These are phyloP conservation scores for Acanthopleura granulata DNA, from an alignment of 2,888 invertebrate genomes.

Conservation along the genomic window DNA sequence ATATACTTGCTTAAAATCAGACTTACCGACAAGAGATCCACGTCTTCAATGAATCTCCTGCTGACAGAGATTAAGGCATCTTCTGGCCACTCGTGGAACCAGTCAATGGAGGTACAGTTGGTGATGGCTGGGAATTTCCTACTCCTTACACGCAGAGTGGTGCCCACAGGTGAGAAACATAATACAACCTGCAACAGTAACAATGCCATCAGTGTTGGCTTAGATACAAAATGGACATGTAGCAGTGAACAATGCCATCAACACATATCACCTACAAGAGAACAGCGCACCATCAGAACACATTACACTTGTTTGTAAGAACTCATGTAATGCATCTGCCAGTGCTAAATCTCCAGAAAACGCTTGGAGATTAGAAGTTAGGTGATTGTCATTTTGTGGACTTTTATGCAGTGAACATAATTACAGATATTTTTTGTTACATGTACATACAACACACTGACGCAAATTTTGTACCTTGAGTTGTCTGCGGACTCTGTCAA, in stretches of 20 bases:
- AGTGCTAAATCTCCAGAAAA: too few species aligned
- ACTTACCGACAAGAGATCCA: constrained; percentile 82
- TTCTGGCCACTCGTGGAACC: constrained; percentile 99
- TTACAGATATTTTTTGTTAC: too few species aligned
- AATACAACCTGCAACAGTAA: constrained; percentile 81
- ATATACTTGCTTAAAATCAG: constrained; percentile 9
- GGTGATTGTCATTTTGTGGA: too few species aligned
- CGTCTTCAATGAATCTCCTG: constrained; percentile 85
- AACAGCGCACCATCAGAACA: too few species aligned
- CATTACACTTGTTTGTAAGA: too few species aligned
- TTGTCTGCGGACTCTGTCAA: constrained; percentile 87
- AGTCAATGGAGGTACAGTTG: constrained; percentile 95
- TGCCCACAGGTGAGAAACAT: constrained; percentile 97
- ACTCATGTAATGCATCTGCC: too few species aligned
- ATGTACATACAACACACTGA: neutral
- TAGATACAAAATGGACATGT: too few species aligned
- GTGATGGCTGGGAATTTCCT: constrained; percentile 96
- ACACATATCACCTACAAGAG: too few species aligned
- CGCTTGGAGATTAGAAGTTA: too few species aligned
- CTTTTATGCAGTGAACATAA: too few species aligned
- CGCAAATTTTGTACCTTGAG: constrained; percentile 70
- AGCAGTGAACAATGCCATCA: too few species aligned
- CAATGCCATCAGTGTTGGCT: too few species aligned
- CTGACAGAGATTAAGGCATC: constrained; percentile 96
- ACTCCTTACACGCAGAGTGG: constrained; percentile 89